Evolutionary conservation across 2,888 invertebrate species (phyloP), one percentile per base, ranked within the genome.

Genomic region (Junonia oenone): DNA sequence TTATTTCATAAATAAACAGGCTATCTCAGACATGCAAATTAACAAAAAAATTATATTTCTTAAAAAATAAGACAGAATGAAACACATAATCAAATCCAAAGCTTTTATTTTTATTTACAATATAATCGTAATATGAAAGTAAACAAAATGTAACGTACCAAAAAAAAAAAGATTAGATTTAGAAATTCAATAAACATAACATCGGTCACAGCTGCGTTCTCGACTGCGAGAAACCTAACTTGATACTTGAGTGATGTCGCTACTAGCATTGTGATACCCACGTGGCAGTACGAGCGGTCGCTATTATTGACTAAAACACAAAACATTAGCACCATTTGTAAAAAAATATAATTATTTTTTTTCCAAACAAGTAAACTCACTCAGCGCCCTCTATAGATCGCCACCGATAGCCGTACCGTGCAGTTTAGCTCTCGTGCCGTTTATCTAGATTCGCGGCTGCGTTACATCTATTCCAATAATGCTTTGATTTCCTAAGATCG

Each of bases 81-180:
- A 60, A 58, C 13, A 50, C 29, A 47, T 19, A 57, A 58, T 61
- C 83, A 86, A 88, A 86, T 90, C 84, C 87, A 89, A 89, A 89
- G 89, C 89, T 88, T 89, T 89, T 83, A 85, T 86, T 84, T 56
- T 87, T 89, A 88, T 90, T 86, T 89, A 88, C 88, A 88, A 83
- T 88, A 78, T 80, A 85, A 75, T 75, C 67, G 68, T 76, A 75
- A 87, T 89, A 89, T 85, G 88, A 89, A 89, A 90, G 86, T 89
- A 88, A 89, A 87, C 89, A 90, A 89, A 88, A 81, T 83, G 78
- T 86, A 83, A 86, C 80, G 78, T 87, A 88, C 83, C 80, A 84
- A 87, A 81, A 43, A 79, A 78, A 22, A 22, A 22, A 22, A n/a
- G n/a, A 79, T 70, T 80, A 79, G 74, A 80, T 82, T 83, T 82